These are phyloP conservation scores for Campoletis raptor DNA, from an alignment of 2,888 invertebrate genomes.

Conservation along the genomic window DNA sequence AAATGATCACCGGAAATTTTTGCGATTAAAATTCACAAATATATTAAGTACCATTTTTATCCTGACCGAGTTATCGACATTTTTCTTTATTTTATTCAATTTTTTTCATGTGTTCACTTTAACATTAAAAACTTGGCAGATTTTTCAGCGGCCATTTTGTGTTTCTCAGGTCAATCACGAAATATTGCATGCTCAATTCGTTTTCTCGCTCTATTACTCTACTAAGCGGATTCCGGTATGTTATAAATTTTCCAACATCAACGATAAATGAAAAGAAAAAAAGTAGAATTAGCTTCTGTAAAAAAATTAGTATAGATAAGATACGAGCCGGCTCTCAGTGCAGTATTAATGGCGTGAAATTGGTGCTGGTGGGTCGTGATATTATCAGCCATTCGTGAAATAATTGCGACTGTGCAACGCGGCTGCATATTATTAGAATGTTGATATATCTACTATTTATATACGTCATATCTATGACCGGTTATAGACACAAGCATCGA, in stretches of 20 bases:
- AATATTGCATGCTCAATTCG: slow-evolving; percentile 37
- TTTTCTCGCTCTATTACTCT: slow-evolving; percentile 39
- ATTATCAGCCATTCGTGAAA: slow-evolving; percentile 61
- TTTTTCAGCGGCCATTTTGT: slow-evolving; percentile 42
- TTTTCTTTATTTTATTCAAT: neutral
- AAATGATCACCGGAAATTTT: neutral
- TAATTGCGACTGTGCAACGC: slow-evolving; percentile 61
- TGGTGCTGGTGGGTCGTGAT: slow-evolving; percentile 46
- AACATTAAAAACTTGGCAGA: neutral
- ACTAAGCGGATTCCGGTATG: slow-evolving; percentile 24
- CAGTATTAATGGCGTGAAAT: slow-evolving; percentile 58
- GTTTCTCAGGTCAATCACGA: slow-evolving; percentile 28
- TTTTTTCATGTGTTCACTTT: neutral
- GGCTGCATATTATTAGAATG: slow-evolving; percentile 62
- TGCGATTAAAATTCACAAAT: neutral
- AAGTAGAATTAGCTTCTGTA: neutral
- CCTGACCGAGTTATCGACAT: neutral
- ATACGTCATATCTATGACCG: slow-evolving; percentile 37
- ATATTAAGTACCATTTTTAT: neutral
- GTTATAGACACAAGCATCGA: slow-evolving; percentile 29
- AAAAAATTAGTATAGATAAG: slow-evolving; percentile 41
- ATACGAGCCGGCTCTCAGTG: slow-evolving; percentile 23
- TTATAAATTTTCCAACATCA: slow-evolving; percentile 28
- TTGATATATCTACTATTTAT: slow-evolving; percentile 34
- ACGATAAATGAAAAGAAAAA: slow-evolving; percentile 23